Conservation (phyloP, 2,888 invertebrate genomes). For the Chirona hameri region DNA sequence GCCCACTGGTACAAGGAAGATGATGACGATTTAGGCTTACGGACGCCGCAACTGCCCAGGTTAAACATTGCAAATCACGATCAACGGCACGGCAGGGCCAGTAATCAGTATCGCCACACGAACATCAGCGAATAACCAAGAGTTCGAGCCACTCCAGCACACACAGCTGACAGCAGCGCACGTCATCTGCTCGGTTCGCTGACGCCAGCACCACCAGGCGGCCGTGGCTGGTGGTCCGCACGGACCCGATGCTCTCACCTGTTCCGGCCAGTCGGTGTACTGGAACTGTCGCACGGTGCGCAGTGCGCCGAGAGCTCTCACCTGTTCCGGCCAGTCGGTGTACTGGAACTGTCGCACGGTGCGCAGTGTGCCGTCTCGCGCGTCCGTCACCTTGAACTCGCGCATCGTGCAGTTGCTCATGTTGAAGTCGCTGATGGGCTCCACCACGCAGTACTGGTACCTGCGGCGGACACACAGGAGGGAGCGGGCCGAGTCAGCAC, state of each 20-base stretch:
- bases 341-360: constrained; percentile 96
- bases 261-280: constrained; percentile 94
- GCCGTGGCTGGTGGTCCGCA: too few species aligned
- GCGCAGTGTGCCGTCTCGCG: constrained; percentile 91
- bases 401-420: constrained; percentile 98
- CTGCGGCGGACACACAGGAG: neutral
- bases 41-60: too few species aligned
- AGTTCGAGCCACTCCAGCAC: neutral
- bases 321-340: constrained; percentile 90
- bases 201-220: too few species aligned
- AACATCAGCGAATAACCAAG: too few species aligned
- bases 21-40: too few species aligned
- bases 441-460: constrained; percentile 97
- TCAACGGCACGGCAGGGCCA: too few species aligned
- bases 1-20: too few species aligned
- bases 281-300: constrained; percentile 94
- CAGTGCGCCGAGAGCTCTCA: constrained; percentile 51
- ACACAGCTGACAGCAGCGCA: neutral
- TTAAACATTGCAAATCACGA: too few species aligned
- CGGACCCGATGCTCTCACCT: too few species aligned
- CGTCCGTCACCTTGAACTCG: constrained; percentile 98
- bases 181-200: too few species aligned
- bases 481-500: too few species aligned
- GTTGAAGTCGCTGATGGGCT: constrained; percentile 98
- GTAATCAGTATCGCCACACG: too few species aligned